Evolutionary conservation across 2,113 vertebrate species (phyloP), one percentile per base, ranked within the genome.

Genomic region (Nothocercus julius): DNA sequence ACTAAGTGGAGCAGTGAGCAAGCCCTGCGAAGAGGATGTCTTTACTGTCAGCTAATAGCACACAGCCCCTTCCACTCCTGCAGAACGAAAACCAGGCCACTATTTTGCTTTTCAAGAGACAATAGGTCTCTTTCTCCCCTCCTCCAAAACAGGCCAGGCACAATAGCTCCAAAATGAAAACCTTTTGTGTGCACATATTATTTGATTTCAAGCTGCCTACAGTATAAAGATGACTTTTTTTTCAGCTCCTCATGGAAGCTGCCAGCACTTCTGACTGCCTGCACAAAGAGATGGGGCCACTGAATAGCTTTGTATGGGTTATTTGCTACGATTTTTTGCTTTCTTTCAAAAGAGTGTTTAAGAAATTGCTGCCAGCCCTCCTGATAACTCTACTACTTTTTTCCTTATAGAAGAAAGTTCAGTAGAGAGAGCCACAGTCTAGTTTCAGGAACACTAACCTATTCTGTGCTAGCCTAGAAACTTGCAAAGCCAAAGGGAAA

Each of bases 381-480:
- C 74, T 72, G 77, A 83, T 94, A 96, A 95, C 69, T 74, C 66
- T 64, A 27, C 38, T 63, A 44, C 24, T 15, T 86, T 93, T 92
- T 92, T 79, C 80, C 82, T 94, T 66, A 44, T 78, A 91, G 91
- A 88, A 94, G 87, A 87, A 97, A 95, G 87, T 69, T 92, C 75
- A 90, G 66, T 40, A 82, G 81, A 49, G 30, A 98, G 97, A 96
- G 97, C 97, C 83, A 98, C 97, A 40, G 97, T 97, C 15, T 97
- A 91, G 73, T 98, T 92, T 96, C 98, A 87, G 96, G 36, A 98
- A 97, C 75, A 98, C 67, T 49, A 63, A 75, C 12, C 53, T 66
- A 45, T 61, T 93, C 66, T 84, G 58, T 62, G 53, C 77, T 76
- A 30, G 30, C 73, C 28, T 9, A 92, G 58, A 89, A 85, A 59